These are phyloP conservation scores for Agonopterix subpropinquella DNA, from an alignment of 2,888 invertebrate genomes.

Conservation along the genomic window DNA sequence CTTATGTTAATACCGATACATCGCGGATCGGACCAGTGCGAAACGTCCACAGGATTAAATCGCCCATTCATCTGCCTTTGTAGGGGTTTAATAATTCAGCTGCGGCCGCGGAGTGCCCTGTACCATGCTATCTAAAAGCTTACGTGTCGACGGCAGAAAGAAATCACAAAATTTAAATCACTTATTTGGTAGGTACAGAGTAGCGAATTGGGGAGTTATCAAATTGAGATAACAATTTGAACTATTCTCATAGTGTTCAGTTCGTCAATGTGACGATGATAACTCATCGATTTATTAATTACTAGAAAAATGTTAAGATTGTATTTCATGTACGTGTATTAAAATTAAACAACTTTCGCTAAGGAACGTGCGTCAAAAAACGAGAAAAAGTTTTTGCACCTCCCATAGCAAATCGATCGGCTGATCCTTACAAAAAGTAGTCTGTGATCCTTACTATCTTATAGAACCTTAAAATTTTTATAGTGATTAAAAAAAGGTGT, in stretches of 20 bases:
- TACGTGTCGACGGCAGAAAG: not conserved
- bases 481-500: too few relatives aligned
- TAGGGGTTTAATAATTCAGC: slow-evolving; percentile 55
- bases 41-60: slow-evolving; percentile 35
- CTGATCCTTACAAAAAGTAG: too few relatives aligned
- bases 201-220: not conserved
- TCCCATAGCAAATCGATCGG: too few relatives aligned
- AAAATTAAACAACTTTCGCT: too few relatives aligned
- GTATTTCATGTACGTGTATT: too few relatives aligned
- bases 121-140: slow-evolving; percentile 14
- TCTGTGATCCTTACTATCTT: too few relatives aligned
- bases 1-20: slow-evolving; percentile 61
- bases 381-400: too few relatives aligned
- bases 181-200: not conserved
- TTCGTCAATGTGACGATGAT: too few relatives aligned
- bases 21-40: slow-evolving; percentile 49
- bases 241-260: not conserved
- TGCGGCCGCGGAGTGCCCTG: slow-evolving; percentile 29
- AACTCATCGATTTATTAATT: too few relatives aligned
- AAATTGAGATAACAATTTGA: not conserved
- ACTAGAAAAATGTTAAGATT: too few relatives aligned
- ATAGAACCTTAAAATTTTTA: too few relatives aligned
- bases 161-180: not conserved
- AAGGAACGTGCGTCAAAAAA: too few relatives aligned
- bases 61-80: slow-evolving; percentile 47